Evolutionary conservation across 2,888 invertebrate genomes (phyloP), one percentile per base, ranked within the genome.

Genomic region (Raillietiella orientalis): DNA sequence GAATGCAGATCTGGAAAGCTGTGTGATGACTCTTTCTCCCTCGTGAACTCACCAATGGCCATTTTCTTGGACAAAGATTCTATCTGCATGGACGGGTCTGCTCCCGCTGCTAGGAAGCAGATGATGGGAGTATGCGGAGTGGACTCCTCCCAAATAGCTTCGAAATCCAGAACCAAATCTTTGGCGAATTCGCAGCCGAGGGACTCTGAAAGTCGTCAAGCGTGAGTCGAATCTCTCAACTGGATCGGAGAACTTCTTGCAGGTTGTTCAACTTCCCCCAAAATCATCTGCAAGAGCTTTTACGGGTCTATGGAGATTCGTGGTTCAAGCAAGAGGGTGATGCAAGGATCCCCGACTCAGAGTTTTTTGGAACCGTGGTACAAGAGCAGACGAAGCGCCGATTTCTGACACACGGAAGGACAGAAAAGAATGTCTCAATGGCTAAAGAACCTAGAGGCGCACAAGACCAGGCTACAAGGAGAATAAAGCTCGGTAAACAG

Each of bases 11-110:
- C 42, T 44, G 36, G 4, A 31, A 28, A 19, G 21, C 11, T 14
- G 21, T 12, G 15, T 8, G 10, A 24, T 3, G 23, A 27, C 12
- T 24, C 6, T 6, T n/a, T 17, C 19, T n/a, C n/a, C 19, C 19
- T n/a, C 19, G n/a, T 17, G 13, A 12, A 22, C 22, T 12, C 22
- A 79, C 79, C 56, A 29, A 72, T 66, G 37, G 66, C 65, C 47
- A 72, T 71, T 27, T 62, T 52, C 49, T 84, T 87, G 2, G 87
- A 77, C 24, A 87, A 48, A 6, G 58, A 52, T 21, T 69, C 66
- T 33, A 90, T 79, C 51, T 84, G 79, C 6, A 74, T 66, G n/a
- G 84, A 82, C 2, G 90, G 90, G 52, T 90, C 90, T 0, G 84
- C 84, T 2, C 90, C 87, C 38, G 77, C 82, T 0, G 84, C 82